Conservation (phyloP, 1,140 invertebrate genomes). For the Oedothorax gibbosus region DNA sequence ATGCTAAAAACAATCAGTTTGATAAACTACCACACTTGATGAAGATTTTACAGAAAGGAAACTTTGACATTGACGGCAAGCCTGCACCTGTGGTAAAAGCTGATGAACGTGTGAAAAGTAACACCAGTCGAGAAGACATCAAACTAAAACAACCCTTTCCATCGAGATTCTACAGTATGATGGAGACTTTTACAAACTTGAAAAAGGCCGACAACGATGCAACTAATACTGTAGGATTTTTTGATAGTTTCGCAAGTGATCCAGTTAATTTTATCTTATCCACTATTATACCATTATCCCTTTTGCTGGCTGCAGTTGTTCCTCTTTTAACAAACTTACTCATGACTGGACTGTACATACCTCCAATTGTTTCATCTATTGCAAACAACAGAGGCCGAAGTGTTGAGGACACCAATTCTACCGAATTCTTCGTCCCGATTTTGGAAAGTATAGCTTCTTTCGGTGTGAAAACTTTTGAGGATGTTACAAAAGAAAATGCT, state of each 20-base stretch:
- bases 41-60: background rate
- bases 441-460: conserved; percentile 27
- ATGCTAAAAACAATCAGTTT: background rate
- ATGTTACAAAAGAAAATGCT: conserved; percentile 7
- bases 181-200: background rate
- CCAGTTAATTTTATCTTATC: conserved; percentile 24
- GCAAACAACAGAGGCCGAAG: background rate
- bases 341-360: conserved; percentile 15
- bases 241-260: conserved; percentile 14
- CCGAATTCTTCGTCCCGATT: conserved; percentile 40
- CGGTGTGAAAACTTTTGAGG: conserved; percentile 26
- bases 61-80: background rate
- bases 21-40: conserved; percentile 15
- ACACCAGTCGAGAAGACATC: background rate
- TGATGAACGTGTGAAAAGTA: background rate
- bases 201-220: background rate
- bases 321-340: conserved; percentile 28
- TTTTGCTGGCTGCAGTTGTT: conserved; percentile 21
- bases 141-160: background rate
- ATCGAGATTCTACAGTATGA: conserved; percentile 20
- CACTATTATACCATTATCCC: conserved; percentile 35
- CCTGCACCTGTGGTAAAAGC: background rate
- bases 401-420: background rate
- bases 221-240: background rate
- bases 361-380: background rate